phyloP scores from a whole-genome alignment of 2,797 vertebrate species.

The Podarcis lilfordi region DNA sequence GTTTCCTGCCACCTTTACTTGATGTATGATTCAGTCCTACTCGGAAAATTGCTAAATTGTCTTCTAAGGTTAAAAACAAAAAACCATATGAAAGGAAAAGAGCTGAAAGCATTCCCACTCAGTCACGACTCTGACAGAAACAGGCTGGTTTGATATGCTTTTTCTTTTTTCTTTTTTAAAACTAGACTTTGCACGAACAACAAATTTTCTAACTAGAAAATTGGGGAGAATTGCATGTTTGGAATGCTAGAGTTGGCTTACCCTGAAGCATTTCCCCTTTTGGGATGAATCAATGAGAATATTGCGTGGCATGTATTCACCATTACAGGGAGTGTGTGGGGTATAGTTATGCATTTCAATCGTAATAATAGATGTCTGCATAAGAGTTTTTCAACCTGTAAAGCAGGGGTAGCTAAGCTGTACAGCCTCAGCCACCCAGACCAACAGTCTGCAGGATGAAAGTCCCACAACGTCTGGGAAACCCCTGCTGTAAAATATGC shows the following conservation, averaged over 20 bases:
- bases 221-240: not conserved
- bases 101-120: slow-evolving; percentile 36
- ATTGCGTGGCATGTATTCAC: not conserved
- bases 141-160: slow-evolving; percentile 25
- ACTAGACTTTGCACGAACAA: not conserved
- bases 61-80: not conserved
- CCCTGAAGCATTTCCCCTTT: not conserved
- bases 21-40: slow-evolving; percentile 18
- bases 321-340: not conserved
- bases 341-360: too few species aligned
- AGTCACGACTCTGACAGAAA: slow-evolving; percentile 22
- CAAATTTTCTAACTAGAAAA: slow-evolving; percentile 18
- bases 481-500: not conserved
- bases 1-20: not conserved
- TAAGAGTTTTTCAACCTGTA: not conserved
- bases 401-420: too few species aligned
- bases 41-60: slow-evolving; percentile 41
- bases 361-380: not conserved
- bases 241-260: not conserved
- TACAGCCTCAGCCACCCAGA: too few species aligned
- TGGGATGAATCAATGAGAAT: not conserved
- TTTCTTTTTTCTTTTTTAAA: not conserved
- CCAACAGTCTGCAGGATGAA: too few species aligned
- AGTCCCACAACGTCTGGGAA: not conserved
- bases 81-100: not conserved